Evolutionary conservation across 2,113 vertebrate genomes (phyloP).

Genomic region (Channa argus): DNA sequence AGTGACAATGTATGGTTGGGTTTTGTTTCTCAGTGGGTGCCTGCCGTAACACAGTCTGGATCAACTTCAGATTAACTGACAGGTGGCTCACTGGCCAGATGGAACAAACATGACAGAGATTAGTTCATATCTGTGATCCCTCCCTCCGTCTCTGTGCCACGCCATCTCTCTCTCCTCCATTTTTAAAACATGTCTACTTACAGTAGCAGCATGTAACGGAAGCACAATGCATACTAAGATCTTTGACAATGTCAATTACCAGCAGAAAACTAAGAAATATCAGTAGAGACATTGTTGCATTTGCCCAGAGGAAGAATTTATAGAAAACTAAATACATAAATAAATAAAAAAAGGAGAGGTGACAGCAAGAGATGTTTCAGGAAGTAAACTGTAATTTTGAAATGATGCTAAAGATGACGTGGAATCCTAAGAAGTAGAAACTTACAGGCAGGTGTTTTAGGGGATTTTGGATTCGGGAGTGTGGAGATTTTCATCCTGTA

Average conservation of each 20-base stretch:
- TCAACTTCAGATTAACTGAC: slow-evolving; percentile 33
- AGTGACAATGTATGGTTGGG: neutral
- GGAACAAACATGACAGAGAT: slow-evolving; percentile 75
- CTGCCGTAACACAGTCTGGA: slow-evolving; percentile 32
- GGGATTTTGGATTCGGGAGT: slow-evolving; percentile 86
- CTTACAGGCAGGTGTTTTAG: slow-evolving; percentile 91
- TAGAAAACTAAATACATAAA: neutral
- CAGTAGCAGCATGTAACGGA: slow-evolving; percentile 21
- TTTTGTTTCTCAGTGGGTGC: slow-evolving; percentile 7
- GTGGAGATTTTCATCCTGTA: slow-evolving; percentile 91
- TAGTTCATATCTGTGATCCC: slow-evolving; percentile 71
- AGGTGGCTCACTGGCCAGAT: slow-evolving; percentile 58
- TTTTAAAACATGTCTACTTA: slow-evolving; percentile 46
- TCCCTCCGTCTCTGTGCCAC: slow-evolving; percentile 30
- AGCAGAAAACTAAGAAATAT: slow-evolving; percentile 45
- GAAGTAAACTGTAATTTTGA: neutral
- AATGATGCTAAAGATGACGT: slow-evolving; percentile 20
- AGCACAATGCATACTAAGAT: slow-evolving; percentile 44
- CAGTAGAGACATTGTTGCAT: slow-evolving; percentile 27
- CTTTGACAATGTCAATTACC: slow-evolving; percentile 54
- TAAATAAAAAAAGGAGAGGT: neutral
- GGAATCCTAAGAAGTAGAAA: slow-evolving; percentile 61
- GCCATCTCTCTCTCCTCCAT: slow-evolving; percentile 33
- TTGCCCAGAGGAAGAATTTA: slow-evolving; percentile 21
- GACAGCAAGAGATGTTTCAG: slow-evolving; percentile 13